Evolutionary conservation across 2,113 vertebrate species (phyloP).

Genomic region (Empidonax traillii): DNA sequence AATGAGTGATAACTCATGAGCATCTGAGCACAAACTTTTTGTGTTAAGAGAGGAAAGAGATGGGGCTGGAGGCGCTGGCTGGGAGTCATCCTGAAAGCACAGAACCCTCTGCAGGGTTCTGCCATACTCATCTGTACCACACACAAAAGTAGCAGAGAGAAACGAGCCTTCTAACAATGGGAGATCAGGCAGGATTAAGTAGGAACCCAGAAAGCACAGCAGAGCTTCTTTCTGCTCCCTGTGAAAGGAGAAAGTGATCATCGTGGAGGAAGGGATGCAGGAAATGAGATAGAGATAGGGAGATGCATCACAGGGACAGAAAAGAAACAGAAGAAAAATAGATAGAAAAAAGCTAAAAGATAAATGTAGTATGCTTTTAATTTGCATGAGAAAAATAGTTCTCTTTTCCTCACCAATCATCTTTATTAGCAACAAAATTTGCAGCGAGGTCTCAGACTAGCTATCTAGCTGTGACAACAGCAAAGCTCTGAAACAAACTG

Average conservation of each 20-base stretch:
- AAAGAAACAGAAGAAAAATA: conserved; percentile 20
- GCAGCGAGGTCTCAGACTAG: background rate
- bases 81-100: background rate
- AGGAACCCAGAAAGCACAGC: background rate
- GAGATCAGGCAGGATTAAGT: background rate
- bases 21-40: background rate
- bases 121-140: background rate
- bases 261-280: background rate
- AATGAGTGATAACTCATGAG: background rate
- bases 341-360: background rate
- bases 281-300: background rate
- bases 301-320: conserved; percentile 4
- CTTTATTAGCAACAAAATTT: conserved; percentile 54
- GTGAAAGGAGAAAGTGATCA: conserved; percentile 5
- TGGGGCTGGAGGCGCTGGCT: background rate
- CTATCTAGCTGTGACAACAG: conserved; percentile 41
- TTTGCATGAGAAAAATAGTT: conserved; percentile 41
- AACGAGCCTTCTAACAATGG: background rate
- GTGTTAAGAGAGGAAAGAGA: background rate
- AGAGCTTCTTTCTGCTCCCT: background rate
- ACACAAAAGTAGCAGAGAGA: background rate
- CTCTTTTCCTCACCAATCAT: conserved; percentile 20
- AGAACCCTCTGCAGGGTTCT: background rate
- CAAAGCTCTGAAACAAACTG: conserved; percentile 21
- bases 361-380: conserved; percentile 21